These are phyloP conservation scores for Sarcophaga subvicina DNA, from an alignment of 2,888 invertebrate genomes.

Conservation along the genomic window DNA sequence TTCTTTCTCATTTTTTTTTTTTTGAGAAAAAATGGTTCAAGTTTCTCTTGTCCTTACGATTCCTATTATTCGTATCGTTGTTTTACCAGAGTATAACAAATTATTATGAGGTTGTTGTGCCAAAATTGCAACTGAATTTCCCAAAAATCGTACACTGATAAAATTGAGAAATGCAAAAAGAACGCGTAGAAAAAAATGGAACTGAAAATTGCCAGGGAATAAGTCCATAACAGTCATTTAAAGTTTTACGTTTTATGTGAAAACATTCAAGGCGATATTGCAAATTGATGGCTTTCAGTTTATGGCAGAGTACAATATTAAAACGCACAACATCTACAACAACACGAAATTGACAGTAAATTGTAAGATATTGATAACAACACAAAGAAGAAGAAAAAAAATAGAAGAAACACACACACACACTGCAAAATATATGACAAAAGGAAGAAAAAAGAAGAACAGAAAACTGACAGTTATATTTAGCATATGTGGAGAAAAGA, in stretches of 20 bases:
- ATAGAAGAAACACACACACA: too few relatives aligned
- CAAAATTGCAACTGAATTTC: neutral
- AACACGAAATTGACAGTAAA: constrained; percentile 1
- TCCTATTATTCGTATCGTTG: neutral
- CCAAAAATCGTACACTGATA: constrained; percentile 28
- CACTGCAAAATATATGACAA: too few relatives aligned
- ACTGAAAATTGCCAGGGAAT: constrained; percentile 32
- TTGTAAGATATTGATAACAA: neutral
- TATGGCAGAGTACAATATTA: constrained; percentile 1
- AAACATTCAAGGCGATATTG: constrained; percentile 44
- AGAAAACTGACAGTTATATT: neutral
- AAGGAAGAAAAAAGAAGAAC: neutral
- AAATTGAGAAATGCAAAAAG: constrained; percentile 35
- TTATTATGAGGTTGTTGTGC: constrained; percentile 56
- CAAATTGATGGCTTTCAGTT: constrained; percentile 47
- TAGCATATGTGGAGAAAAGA: neutral
- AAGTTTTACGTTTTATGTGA: constrained; percentile 38
- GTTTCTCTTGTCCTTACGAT: constrained; percentile 17
- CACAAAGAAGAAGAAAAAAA: neutral
- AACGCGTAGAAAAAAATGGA: too few relatives aligned
- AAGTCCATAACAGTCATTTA: constrained; percentile 51
- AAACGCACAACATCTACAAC: neutral
- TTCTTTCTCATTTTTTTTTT: constrained; percentile 15
- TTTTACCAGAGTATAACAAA: constrained; percentile 31
- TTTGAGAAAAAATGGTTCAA: constrained; percentile 53